Evolutionary conservation across 2,797 vertebrate species (phyloP).

Genomic region (Bryconaethiops microstoma): DNA sequence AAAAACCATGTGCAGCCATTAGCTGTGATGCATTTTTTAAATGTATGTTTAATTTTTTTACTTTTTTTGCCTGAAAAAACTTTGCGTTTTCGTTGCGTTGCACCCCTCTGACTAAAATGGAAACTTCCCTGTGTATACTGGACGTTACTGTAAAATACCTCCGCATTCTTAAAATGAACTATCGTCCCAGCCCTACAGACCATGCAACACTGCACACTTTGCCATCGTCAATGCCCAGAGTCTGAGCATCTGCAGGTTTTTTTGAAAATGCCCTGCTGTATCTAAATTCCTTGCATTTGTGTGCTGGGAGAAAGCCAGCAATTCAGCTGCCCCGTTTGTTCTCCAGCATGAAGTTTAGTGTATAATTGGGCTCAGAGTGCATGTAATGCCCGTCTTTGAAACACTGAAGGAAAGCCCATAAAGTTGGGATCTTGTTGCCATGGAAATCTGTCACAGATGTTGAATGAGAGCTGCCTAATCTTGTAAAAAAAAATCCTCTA

Average conservation of each 20-base stretch:
- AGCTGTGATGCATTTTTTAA: no score
- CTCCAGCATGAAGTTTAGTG: slow-evolving; percentile 61
- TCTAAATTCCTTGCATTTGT: not conserved
- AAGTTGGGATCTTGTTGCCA: slow-evolving; percentile 47
- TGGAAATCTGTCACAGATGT: slow-evolving; percentile 55
- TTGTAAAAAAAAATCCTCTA: slow-evolving; percentile 49
- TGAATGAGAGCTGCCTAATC: slow-evolving; percentile 43
- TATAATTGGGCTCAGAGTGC: slow-evolving; percentile 48
- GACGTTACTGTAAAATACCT: no score
- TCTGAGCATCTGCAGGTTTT: not conserved
- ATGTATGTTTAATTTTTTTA: no score
- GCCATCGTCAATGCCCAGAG: not conserved
- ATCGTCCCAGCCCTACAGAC: not conserved
- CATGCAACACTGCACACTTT: not conserved
- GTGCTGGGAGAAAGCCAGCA: slow-evolving; percentile 12
- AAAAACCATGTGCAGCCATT: no score
- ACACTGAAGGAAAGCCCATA: slow-evolving; percentile 49
- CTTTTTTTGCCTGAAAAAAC: no score
- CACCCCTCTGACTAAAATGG: no score
- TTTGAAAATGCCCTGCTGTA: slow-evolving; percentile 10
- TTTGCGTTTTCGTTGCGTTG: no score
- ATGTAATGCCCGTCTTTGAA: slow-evolving; percentile 54
- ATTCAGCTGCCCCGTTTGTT: slow-evolving; percentile 27
- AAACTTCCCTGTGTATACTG: no score
- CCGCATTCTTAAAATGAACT: no score